Percentiles rank a stretch among this genome's conserved stretches.
phyloP scores from a whole-genome alignment of 2,113 vertebrate species.

The Ardeotis arabs region DNA sequence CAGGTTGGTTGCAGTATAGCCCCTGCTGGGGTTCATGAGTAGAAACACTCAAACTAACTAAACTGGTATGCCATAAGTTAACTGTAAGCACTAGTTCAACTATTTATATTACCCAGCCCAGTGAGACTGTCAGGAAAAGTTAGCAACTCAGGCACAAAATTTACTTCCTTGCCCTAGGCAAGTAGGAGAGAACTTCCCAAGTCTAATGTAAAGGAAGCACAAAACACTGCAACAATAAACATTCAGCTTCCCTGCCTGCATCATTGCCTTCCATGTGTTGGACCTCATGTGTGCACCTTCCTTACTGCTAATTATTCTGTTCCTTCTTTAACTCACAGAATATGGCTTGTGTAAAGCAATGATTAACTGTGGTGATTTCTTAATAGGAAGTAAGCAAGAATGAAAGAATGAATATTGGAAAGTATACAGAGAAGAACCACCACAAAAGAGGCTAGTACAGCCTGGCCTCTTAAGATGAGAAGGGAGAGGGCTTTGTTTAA shows the following conservation, averaged over 20 bases:
- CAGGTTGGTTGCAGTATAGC: background rate
- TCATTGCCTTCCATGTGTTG: background rate
- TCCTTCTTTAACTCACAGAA: background rate
- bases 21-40: background rate
- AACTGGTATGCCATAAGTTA: background rate
- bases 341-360: background rate
- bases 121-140: background rate
- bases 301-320: background rate
- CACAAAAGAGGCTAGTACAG: background rate
- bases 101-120: background rate
- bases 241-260: background rate
- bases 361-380: conserved; percentile 2
- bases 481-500: background rate
- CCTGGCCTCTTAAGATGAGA: background rate
- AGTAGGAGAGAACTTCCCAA: background rate
- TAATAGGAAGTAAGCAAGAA: background rate
- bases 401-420: background rate
- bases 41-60: background rate
- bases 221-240: background rate
- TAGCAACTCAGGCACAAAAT: background rate
- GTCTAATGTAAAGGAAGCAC: background rate
- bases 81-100: background rate
- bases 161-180: background rate
- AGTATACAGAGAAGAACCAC: background rate
- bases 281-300: background rate